Percentiles rank a stretch among this genome's conserved stretches.
These are phyloP conservation scores for Heliothis peltigera DNA, from an alignment of 2,888 invertebrate genomes.

Conservation along the genomic window DNA sequence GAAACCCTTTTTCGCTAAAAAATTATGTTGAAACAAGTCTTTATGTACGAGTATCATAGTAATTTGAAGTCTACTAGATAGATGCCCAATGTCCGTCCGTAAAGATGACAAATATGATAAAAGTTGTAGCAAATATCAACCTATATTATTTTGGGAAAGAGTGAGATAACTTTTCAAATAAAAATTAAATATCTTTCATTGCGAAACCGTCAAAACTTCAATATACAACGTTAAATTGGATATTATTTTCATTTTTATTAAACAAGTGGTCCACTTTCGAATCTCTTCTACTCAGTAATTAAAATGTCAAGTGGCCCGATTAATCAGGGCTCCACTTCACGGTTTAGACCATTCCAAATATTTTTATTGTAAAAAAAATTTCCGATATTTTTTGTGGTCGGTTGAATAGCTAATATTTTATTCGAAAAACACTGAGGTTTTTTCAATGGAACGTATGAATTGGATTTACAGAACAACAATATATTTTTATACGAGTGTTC, in stretches of 20 bases:
- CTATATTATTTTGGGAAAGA: too few species aligned
- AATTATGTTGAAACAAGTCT: too few species aligned
- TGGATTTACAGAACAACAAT: slow-evolving; percentile 2
- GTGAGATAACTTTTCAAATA: too few species aligned
- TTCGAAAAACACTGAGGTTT: background rate
- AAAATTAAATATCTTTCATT: too few species aligned
- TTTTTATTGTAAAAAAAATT: slow-evolving; percentile 2
- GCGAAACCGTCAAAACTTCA: background rate
- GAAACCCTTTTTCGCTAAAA: background rate
- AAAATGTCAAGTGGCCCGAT: background rate
- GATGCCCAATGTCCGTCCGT: too few species aligned
- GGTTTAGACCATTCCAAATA: background rate
- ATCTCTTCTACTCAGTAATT: background rate
- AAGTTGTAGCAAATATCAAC: too few species aligned
- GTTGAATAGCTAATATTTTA: background rate
- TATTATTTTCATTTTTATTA: slow-evolving; percentile 1
- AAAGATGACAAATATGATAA: too few species aligned
- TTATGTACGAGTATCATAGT: too few species aligned
- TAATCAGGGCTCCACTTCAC: background rate
- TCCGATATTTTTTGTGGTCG: slow-evolving; percentile 2
- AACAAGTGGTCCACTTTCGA: background rate
- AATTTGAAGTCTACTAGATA: too few species aligned
- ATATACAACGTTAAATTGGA: background rate
- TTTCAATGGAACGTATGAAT: background rate
- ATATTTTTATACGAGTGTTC: background rate